A percentile compares a stretch with the other conserved stretches of the same genome.
phyloP scores from a whole-genome alignment of 2,888 invertebrate species.

The Gibbula magus region DNA sequence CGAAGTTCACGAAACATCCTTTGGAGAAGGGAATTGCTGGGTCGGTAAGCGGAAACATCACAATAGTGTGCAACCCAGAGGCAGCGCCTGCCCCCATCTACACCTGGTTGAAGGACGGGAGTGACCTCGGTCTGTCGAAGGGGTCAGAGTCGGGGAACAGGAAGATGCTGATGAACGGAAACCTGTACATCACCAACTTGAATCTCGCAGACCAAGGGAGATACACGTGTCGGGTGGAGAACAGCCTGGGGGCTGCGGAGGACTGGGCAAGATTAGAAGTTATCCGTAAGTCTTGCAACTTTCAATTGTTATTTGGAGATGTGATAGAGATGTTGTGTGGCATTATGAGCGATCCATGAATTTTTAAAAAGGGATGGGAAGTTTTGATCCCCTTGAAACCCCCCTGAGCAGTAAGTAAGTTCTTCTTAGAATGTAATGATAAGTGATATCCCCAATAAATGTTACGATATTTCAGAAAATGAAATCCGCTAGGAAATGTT shows the following conservation, averaged over 20 bases:
- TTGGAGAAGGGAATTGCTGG: constrained; percentile 92
- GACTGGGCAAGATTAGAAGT: constrained; percentile 49
- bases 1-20: constrained; percentile 91
- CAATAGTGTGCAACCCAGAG: constrained; percentile 92
- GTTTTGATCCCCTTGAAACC: too few species aligned
- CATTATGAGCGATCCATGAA: too few species aligned
- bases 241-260: constrained; percentile 55
- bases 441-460: too few species aligned
- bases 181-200: constrained; percentile 84
- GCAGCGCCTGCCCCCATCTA: constrained; percentile 83
- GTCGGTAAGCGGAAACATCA: constrained; percentile 91
- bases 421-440: too few species aligned
- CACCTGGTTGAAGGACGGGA: constrained; percentile 40
- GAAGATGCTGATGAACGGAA: constrained; percentile 79
- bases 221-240: constrained; percentile 85
- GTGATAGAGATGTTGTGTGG: too few species aligned
- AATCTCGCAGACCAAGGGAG: constrained; percentile 88
- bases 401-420: too few species aligned
- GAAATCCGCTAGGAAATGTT: too few species aligned
- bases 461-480: too few species aligned
- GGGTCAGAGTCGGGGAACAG: constrained; percentile 34
- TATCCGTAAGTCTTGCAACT: constrained; percentile 44
- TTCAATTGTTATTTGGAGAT: too few species aligned
- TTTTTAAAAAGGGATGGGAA: too few species aligned
- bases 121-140: constrained; percentile 30